A percentile compares a stretch with the other conserved stretches of the same genome.
Conservation (phyloP, 1,140 invertebrate species). For the Micrasema minimum region DNA sequence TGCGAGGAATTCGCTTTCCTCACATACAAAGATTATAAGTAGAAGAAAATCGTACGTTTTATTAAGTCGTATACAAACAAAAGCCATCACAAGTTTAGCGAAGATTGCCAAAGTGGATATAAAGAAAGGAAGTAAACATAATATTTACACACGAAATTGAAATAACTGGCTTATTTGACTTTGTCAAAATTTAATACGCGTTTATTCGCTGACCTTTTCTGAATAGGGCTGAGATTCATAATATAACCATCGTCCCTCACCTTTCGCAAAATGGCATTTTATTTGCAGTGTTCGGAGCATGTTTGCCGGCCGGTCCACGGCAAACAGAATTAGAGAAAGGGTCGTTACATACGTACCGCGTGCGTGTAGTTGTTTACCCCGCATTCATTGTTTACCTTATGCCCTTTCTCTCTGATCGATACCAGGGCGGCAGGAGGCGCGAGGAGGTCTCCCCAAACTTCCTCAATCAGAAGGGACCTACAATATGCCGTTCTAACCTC, state of each 20-base stretch:
- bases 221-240: constrained; percentile 13
- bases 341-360: constrained; percentile 45
- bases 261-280: constrained; percentile 54
- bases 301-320: constrained; percentile 51
- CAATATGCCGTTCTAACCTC: constrained; percentile 37
- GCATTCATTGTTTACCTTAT: constrained; percentile 55
- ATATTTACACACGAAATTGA: constrained; percentile 17
- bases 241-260: constrained; percentile 27
- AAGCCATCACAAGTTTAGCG: background rate
- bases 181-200: constrained; percentile 31
- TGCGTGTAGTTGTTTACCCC: constrained; percentile 53
- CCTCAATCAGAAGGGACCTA: constrained; percentile 48
- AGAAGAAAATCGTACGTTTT: no score
- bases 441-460: constrained; percentile 36
- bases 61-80: background rate
- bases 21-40: no score
- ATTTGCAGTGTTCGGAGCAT: constrained; percentile 52
- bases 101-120: constrained; percentile 2
- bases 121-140: constrained; percentile 12
- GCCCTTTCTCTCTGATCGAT: constrained; percentile 54
- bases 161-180: constrained; percentile 23
- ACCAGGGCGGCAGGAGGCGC: constrained; percentile 39
- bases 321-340: constrained; percentile 54
- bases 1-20: no score
- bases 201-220: constrained; percentile 27